Percentiles rank a stretch among this genome's conserved stretches.
Conservation (phyloP, 2,113 vertebrate genomes). For the Bufo bufo region DNA sequence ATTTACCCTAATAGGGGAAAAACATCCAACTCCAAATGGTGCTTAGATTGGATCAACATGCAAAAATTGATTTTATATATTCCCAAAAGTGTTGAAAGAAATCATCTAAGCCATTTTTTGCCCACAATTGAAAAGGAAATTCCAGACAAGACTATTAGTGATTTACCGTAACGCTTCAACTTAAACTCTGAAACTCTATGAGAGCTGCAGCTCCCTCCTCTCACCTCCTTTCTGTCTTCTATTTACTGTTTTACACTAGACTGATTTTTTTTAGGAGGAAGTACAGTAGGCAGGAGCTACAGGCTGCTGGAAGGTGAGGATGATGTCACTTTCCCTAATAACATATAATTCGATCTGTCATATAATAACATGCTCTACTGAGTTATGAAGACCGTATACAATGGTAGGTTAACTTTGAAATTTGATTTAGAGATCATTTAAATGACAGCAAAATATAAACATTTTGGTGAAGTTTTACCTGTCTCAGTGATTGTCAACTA, state of each 20-base stretch:
- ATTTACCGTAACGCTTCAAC: too few species aligned
- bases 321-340: background rate
- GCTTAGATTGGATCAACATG: too few species aligned
- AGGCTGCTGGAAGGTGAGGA: background rate
- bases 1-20: too few species aligned
- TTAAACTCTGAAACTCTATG: background rate
- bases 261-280: background rate
- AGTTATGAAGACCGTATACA: background rate
- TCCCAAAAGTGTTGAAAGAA: too few species aligned
- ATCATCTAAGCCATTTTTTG: too few species aligned
- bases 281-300: background rate
- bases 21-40: too few species aligned
- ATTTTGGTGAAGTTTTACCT: constrained; percentile 1
- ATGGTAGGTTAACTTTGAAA: background rate
- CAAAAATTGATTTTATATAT: too few species aligned
- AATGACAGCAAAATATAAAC: background rate
- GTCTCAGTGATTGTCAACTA: background rate
- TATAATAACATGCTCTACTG: background rate
- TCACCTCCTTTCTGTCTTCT: background rate
- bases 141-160: too few species aligned
- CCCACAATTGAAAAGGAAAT: too few species aligned
- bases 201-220: background rate
- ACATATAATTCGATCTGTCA: background rate
- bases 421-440: background rate
- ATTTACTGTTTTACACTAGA: background rate